Evolutionary conservation across 2,113 vertebrate species (phyloP).

Genomic region (Chaetops frenatus): DNA sequence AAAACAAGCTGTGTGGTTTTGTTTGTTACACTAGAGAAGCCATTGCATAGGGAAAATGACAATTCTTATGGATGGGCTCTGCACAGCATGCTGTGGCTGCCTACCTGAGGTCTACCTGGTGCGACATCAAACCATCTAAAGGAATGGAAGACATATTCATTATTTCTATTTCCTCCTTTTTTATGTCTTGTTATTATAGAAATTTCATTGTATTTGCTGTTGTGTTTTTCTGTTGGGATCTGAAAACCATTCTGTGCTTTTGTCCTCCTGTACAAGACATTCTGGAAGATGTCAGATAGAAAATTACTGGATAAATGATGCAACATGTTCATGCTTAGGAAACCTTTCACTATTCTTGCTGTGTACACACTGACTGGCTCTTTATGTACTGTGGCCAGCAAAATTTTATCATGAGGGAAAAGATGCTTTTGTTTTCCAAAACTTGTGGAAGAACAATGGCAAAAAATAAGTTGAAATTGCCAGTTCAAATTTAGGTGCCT

Average conservation of each 20-base stretch:
- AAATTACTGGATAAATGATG: neutral
- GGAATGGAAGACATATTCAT: neutral
- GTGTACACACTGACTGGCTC: too few relatives aligned
- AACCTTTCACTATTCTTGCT: neutral
- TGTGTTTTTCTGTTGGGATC: neutral
- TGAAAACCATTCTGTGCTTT: neutral
- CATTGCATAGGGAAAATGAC: neutral
- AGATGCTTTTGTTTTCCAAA: neutral
- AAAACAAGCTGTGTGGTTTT: neutral
- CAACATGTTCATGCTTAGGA: neutral
- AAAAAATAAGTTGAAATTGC: neutral
- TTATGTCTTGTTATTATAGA: neutral
- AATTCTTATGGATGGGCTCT: neutral
- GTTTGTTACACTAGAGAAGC: neutral
- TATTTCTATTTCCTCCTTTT: neutral
- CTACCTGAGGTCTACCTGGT: neutral
- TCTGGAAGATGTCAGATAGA: neutral
- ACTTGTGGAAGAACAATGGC: neutral
- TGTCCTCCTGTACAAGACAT: neutral
- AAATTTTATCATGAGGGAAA: neutral
- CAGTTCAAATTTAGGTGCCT: neutral
- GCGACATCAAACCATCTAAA: neutral
- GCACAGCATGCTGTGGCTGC: accelerated
- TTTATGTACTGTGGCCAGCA: neutral
- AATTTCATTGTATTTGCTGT: neutral